These are phyloP conservation scores for Pinna nobilis DNA, from an alignment of 1,140 invertebrate genomes.

Conservation along the genomic window DNA sequence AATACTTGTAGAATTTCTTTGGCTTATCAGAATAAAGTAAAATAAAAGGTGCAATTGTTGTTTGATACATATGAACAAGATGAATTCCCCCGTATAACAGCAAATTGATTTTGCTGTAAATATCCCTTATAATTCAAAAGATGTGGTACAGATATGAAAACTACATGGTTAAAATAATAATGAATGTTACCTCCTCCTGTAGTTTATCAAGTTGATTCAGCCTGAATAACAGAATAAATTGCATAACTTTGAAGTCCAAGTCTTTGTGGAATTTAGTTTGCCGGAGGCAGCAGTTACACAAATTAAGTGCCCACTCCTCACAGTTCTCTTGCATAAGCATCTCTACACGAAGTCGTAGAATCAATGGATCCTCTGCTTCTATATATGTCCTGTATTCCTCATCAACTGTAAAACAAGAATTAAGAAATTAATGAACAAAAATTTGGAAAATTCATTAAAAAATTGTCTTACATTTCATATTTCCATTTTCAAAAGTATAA, in stretches of 20 bases:
- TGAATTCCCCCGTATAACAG: no score
- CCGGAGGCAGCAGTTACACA: constrained; percentile 58
- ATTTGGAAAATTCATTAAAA: no score
- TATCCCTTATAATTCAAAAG: no score
- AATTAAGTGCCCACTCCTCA: constrained; percentile 64
- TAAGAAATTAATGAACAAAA: no score
- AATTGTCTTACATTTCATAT: background rate
- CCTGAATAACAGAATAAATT: constrained; percentile 56
- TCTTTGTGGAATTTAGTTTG: constrained; percentile 52
- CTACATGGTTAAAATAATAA: no score
- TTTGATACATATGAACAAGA: no score
- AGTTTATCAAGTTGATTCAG: constrained; percentile 55
- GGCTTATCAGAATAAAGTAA: no score
- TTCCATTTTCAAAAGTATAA: background rate
- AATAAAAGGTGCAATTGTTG: no score
- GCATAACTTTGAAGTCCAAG: constrained; percentile 49
- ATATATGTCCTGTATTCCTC: constrained; percentile 45
- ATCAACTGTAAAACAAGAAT: background rate
- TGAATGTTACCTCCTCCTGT: constrained; percentile 63
- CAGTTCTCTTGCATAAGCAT: constrained; percentile 64
- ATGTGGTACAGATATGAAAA: no score
- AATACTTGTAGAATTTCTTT: no score
- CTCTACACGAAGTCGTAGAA: constrained; percentile 62
- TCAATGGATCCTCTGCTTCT: constrained; percentile 52
- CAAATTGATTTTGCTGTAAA: no score